Evolutionary conservation across 2,797 vertebrate species (phyloP).

Genomic region (Chanos chanos): DNA sequence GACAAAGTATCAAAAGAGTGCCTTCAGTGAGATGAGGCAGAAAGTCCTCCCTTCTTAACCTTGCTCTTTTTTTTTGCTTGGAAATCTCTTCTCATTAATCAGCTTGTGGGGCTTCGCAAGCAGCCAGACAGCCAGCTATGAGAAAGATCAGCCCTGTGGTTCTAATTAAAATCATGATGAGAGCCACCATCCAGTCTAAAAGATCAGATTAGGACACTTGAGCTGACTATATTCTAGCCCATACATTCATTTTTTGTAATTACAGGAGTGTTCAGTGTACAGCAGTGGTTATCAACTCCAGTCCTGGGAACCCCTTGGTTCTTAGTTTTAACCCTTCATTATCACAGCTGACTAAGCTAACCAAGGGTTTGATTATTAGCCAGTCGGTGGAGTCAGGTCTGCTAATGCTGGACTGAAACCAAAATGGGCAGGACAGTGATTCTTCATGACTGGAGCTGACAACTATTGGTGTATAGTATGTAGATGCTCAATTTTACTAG

Average conservation of each 20-base stretch:
- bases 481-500: no score
- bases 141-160: conserved; percentile 11
- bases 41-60: background rate
- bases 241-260: conserved; percentile 2
- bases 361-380: no score
- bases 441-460: no score
- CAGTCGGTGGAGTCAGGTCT: no score
- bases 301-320: no score
- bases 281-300: background rate
- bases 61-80: background rate
- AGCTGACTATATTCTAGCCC: background rate
- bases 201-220: conserved; percentile 22
- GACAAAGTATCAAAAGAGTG: background rate
- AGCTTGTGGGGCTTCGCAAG: conserved; percentile 29
- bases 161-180: conserved; percentile 42
- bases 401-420: no score
- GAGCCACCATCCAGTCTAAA: conserved; percentile 12
- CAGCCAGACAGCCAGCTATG: conserved; percentile 1
- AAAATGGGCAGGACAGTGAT: no score
- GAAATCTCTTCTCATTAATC: conserved; percentile 29
- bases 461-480: no score
- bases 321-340: no score
- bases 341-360: no score
- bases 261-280: background rate
- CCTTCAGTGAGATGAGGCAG: background rate